These are phyloP conservation scores for Arctocebus calabarensis DNA, from an alignment of 2,797 vertebrate species.

Conservation along the genomic window DNA sequence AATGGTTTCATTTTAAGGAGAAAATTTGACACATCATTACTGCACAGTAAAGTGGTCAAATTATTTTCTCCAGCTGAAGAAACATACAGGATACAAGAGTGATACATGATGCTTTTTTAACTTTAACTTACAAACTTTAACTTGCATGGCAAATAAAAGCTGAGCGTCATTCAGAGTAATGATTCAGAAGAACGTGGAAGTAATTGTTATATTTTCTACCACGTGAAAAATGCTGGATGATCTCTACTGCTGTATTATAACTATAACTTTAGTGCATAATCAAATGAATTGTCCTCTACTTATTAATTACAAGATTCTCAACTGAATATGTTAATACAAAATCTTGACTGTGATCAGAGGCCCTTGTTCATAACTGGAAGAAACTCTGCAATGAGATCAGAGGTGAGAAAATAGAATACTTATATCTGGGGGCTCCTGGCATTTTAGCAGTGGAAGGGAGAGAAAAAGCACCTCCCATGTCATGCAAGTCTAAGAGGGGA, in stretches of 20 bases:
- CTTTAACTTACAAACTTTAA: background rate
- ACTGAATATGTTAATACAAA: background rate
- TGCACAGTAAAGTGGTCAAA: conserved; percentile 47
- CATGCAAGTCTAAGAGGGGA: background rate
- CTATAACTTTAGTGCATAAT: conserved; percentile 14
- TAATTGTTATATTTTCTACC: background rate
- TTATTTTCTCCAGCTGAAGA: conserved; percentile 36
- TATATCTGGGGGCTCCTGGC: background rate
- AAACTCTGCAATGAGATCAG: background rate
- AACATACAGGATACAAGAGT: background rate
- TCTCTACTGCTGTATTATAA: background rate
- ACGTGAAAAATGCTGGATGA: background rate
- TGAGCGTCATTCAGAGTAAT: conserved; percentile 4
- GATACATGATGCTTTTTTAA: conserved; percentile 44
- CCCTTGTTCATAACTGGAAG: background rate
- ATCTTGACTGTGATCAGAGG: background rate
- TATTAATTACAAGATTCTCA: background rate
- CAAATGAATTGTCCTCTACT: background rate
- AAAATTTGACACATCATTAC: conserved; percentile 73
- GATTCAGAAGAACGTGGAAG: conserved; percentile 40
- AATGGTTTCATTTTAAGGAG: conserved; percentile 67
- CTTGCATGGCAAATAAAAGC: background rate
- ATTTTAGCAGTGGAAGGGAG: background rate
- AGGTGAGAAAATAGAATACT: background rate
- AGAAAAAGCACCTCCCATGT: background rate